Base-by-base conservation (phyloP, 1,140 invertebrate species). In the Cotesia typhae region DNA sequence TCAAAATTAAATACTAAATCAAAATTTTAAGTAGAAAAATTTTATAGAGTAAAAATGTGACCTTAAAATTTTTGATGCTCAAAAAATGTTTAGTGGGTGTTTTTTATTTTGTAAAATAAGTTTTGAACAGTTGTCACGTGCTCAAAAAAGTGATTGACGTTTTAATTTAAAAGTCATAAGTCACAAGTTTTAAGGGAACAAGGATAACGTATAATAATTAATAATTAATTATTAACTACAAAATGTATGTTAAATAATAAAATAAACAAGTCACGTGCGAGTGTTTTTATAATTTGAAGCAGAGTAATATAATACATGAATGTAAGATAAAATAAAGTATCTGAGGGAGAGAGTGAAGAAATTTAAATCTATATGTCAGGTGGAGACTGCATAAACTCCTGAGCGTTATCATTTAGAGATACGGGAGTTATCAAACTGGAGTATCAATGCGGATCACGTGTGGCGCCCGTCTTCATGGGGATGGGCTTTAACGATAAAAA, bases 401-500 rank as follows among this genome's bases (percentile, higher is more conserved):
- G 68, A 72, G 61, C 60, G 73, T 78, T 73, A 74, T 76, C 72
- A 73, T 75, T 70, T 76, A 66, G 79, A 78, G 67, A 72, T 66
- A 74, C 12, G 55, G 20, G 70, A 38, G 70, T 80, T 80, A 79
- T 77, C 83, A 85, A 81, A 75, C 85, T 86, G 85, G 85, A 86
- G 84, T 86, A 83, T 79, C 84, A 84, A 85, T 86, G 85, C 78
- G 83, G 83, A 82, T 85, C 85, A 82, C 83, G 84, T 80, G 83
- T 85, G 73, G 73, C 82, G 81, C 85, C 85, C 84, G 81, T 83
- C 79, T 85, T 85, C 77, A 80, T 83, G 81, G 83, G 81, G 79
- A 89, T 89, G 88, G 88, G 88, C 79, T 88, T 90, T 81, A 88
- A 87, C 85, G 88, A 89, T 74, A 89, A 88, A 83, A 90, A 89